phyloP scores from a whole-genome alignment of 2,888 invertebrate genomes.

The Netelia inedita region DNA sequence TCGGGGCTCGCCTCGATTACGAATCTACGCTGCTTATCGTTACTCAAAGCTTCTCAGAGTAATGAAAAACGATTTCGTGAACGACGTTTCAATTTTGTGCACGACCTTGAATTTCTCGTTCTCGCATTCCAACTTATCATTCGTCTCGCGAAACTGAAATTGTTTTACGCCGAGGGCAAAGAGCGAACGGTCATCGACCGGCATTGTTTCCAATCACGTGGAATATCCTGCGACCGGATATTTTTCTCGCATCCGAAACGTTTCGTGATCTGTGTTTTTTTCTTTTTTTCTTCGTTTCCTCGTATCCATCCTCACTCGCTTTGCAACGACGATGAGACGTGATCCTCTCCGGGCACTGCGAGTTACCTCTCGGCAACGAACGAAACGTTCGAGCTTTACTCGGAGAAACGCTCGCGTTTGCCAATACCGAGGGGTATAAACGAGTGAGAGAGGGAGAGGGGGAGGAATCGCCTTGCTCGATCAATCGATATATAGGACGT shows the following conservation, averaged over 20 bases:
- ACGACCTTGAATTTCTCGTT: no score
- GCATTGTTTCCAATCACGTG: constrained; percentile 44
- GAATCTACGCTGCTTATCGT: not conserved
- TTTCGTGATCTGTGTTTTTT: not conserved
- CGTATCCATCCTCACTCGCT: constrained; percentile 4
- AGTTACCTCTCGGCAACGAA: constrained; percentile 25
- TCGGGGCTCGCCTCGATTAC: no score
- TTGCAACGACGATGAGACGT: constrained; percentile 45
- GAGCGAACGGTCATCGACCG: not conserved
- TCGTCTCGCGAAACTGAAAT: not conserved
- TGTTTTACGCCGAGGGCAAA: constrained; percentile 11
- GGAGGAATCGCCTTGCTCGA: constrained; percentile 41
- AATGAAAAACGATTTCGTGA: no score
- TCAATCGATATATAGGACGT: constrained; percentile 55
- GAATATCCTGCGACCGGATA: constrained; percentile 50
- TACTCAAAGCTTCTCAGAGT: no score
- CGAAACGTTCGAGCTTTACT: constrained; percentile 38
- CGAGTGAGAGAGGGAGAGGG: not conserved
- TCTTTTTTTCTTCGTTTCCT: constrained; percentile 14
- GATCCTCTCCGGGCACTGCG: constrained; percentile 22
- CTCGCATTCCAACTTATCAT: not conserved
- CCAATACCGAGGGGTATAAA: constrained; percentile 8
- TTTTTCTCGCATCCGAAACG: constrained; percentile 38
- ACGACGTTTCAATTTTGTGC: no score
- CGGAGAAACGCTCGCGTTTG: constrained; percentile 35